Base-by-base conservation (phyloP, 2,888 invertebrate species). In the Parnassius mnemosyne region DNA sequence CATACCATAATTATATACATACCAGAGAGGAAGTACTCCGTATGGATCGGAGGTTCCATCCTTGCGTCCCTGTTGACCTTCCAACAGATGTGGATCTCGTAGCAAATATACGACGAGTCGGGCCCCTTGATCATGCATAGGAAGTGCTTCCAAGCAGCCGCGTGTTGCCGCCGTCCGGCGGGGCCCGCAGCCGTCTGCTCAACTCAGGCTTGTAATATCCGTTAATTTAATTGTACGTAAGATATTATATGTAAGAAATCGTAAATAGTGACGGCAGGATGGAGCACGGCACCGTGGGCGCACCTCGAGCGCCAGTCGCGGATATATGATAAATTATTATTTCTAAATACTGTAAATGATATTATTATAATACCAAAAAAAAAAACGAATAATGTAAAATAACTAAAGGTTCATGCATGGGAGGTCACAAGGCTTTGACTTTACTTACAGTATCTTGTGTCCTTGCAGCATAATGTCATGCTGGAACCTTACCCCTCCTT, bases 41-140 rank as follows among this genome's bases (percentile, higher is more conserved):
- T 97, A 88, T 97, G 97, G 97, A 97, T 97, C 92, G 97, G 97
- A 83, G 97, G 97, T 64, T 97, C 97, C 78, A 97, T 97, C 92
- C 93, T 97, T 83, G 97, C 97, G 67, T 97, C 97, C 72, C 93
- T 97, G 76, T 97, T 97, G 79, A 97, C 97, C 92, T 96, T 97
- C 96, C 97, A 97, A 86, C 96, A 96, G 93, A 97, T 97, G 97
- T 97, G 97, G 97, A 97, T 97, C 93, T 96, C 96, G 84, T 98
- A 98, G 93, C 97, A 97, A 92, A 98, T 98, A 87, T 98, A 98
- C 92, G 98, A 98, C 88, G 98, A 98, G 92, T 97, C 97, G 77
- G 98, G 98, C 82, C 98, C 98, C 79, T 96, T 97, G 78, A 97
- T 97, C 84, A 98, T 98, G 82, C 98, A 98, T 95, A 96, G 98